A percentile compares a stretch with the other conserved stretches of the same genome.
phyloP scores from a whole-genome alignment of 2,888 invertebrate species.

The Maniola hyperantus region DNA sequence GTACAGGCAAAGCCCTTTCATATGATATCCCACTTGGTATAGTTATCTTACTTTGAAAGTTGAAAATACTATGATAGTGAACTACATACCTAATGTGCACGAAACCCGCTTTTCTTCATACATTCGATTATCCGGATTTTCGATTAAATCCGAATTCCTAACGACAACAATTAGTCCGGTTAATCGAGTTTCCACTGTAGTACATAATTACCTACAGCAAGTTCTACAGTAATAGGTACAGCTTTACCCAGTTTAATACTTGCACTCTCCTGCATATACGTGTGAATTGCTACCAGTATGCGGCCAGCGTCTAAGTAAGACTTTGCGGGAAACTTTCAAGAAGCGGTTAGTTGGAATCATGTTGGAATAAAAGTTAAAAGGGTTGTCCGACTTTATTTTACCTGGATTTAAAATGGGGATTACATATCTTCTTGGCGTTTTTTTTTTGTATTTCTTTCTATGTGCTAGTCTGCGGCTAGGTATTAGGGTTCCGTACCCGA shows the following conservation, averaged over 20 bases:
- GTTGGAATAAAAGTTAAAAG: constrained; percentile 32
- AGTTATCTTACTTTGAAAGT: too few relatives aligned
- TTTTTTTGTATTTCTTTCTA: not conserved
- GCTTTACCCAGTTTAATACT: constrained; percentile 10
- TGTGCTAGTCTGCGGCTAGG: too few relatives aligned
- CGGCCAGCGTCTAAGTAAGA: constrained; percentile 42
- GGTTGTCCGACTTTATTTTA: constrained; percentile 17
- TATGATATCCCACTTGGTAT: too few relatives aligned
- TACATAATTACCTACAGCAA: not conserved
- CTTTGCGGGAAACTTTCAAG: constrained; percentile 27
- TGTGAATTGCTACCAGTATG: constrained; percentile 36
- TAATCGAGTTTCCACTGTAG: too few relatives aligned
- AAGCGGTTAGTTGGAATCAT: constrained; percentile 32
- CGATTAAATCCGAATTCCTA: too few relatives aligned
- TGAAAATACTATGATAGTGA: too few relatives aligned
- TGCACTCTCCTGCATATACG: constrained; percentile 1
- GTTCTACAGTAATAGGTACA: not conserved
- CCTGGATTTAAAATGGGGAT: constrained; percentile 9
- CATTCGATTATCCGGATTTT: too few relatives aligned
- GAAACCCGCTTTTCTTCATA: too few relatives aligned
- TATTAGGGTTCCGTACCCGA: not conserved
- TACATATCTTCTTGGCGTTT: not conserved
- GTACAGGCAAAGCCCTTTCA: too few relatives aligned
- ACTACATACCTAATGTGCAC: too few relatives aligned
- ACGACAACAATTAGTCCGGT: too few relatives aligned